These are phyloP conservation scores for Rhysida immarginata DNA, from an alignment of 1,140 invertebrate genomes.

Conservation along the genomic window DNA sequence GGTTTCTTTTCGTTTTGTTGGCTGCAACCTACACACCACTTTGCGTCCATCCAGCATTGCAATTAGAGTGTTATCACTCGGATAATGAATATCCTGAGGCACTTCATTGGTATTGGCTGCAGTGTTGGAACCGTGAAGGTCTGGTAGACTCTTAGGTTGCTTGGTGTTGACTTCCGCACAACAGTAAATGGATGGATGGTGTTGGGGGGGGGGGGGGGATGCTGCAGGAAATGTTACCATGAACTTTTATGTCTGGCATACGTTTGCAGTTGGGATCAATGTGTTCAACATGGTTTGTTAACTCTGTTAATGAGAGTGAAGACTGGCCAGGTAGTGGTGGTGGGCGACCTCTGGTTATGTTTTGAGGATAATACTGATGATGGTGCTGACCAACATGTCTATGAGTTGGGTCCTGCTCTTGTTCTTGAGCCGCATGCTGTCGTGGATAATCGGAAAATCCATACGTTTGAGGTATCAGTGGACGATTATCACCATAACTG, in stretches of 20 bases:
- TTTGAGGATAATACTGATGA: slow-evolving; percentile 7
- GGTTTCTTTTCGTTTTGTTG: slow-evolving; percentile 18
- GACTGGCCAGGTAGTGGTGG: slow-evolving; percentile 11
- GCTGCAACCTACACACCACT: slow-evolving; percentile 63
- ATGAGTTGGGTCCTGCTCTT: slow-evolving; percentile 13
- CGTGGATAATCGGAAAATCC: no score
- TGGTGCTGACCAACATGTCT: slow-evolving; percentile 12
- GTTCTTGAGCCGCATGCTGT: no score
- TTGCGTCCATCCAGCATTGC: slow-evolving; percentile 66
- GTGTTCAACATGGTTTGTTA: no score
- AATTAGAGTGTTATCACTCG: slow-evolving; percentile 36
- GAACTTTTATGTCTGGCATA: slow-evolving; percentile 11
- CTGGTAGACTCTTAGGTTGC: neutral
- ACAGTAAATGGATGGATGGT: slow-evolving; percentile 11
- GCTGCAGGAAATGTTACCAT: no score
- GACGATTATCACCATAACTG: slow-evolving; percentile 62
- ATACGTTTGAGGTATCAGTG: slow-evolving; percentile 44
- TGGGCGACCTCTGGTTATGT: slow-evolving; percentile 12
- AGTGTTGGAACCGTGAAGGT: slow-evolving; percentile 12
- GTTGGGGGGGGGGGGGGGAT: slow-evolving; percentile 11
- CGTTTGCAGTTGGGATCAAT: slow-evolving; percentile 14
- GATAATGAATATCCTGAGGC: slow-evolving; percentile 16
- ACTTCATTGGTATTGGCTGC: no score
- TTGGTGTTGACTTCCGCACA: neutral
- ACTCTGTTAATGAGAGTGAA: neutral